Evolutionary conservation across 2,797 vertebrate genomes (phyloP).

Genomic region (Hephaestus fuliginosus): DNA sequence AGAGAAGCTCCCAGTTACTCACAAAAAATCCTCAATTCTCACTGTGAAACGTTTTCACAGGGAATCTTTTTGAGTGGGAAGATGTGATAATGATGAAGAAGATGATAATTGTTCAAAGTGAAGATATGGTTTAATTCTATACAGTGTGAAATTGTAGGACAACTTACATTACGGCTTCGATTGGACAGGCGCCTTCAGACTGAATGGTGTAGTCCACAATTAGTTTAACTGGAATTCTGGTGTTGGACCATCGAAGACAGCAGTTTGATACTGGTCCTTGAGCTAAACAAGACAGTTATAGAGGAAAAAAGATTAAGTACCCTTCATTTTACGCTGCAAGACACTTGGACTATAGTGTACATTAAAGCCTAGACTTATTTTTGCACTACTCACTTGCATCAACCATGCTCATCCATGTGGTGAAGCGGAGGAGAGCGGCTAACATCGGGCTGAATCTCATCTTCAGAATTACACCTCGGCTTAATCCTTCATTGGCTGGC

Average conservation of each 20-base stretch:
- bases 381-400: slow-evolving; percentile 67
- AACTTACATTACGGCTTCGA: slow-evolving; percentile 71
- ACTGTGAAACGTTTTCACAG: background rate
- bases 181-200: slow-evolving; percentile 32
- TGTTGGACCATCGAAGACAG: rapidly evolving
- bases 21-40: background rate
- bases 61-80: background rate
- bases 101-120: background rate
- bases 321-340: background rate
- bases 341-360: background rate
- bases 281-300: slow-evolving; percentile 47
- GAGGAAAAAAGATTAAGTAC: slow-evolving; percentile 5
- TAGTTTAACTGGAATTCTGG: rapidly evolving
- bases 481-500: slow-evolving; percentile 1
- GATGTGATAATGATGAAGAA: no score
- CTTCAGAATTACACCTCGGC: slow-evolving; percentile 21
- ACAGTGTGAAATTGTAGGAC: background rate
- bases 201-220: slow-evolving; percentile 67
- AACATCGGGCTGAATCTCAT: slow-evolving; percentile 56
- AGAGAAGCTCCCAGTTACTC: background rate
- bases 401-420: slow-evolving; percentile 41
- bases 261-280: background rate
- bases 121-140: background rate
- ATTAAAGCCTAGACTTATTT: no score
- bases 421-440: slow-evolving; percentile 56